A percentile compares a stretch with the other conserved stretches of the same genome.
phyloP scores from a whole-genome alignment of 2,113 vertebrate species.

The Lynx canadensis region DNA sequence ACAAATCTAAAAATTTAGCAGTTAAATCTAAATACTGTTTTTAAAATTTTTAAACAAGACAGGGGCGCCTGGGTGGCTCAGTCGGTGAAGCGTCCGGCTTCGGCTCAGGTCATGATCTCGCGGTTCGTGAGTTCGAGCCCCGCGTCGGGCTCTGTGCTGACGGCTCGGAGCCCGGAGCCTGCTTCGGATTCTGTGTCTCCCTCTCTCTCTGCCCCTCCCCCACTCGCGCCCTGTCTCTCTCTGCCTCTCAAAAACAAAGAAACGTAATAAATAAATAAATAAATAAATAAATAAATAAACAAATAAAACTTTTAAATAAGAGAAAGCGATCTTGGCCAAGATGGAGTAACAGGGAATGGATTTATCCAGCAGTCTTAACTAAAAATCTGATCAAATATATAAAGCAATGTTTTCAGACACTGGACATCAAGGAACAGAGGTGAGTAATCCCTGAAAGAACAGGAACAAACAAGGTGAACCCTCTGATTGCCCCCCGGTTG shows the following conservation, averaged over 20 bases:
- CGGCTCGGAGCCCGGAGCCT: too few species aligned
- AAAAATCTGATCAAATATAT: neutral
- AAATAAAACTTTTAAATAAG: neutral
- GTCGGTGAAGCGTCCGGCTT: too few species aligned
- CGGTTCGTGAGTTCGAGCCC: too few species aligned
- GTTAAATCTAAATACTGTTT: neutral
- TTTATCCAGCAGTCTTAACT: neutral
- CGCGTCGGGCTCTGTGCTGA: accelerated
- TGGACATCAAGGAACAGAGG: neutral
- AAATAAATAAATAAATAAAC: too few species aligned
- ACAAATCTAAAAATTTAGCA: slow-evolving; percentile 6
- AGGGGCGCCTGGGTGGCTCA: too few species aligned
- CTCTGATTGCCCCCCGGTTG: neutral
- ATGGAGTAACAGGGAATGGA: neutral
- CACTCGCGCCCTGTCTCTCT: too few species aligned
- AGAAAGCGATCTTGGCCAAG: neutral
- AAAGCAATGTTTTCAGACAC: neutral
- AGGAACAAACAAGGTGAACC: neutral
- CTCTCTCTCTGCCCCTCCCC: too few species aligned
- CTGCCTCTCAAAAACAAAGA: too few species aligned
- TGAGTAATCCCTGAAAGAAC: neutral
- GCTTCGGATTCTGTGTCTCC: too few species aligned
- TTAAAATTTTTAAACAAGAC: neutral
- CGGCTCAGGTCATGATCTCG: too few species aligned
- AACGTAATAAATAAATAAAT: too few species aligned